Evolutionary conservation across 2,113 vertebrate species (phyloP).

Genomic region (Rana temporaria): DNA sequence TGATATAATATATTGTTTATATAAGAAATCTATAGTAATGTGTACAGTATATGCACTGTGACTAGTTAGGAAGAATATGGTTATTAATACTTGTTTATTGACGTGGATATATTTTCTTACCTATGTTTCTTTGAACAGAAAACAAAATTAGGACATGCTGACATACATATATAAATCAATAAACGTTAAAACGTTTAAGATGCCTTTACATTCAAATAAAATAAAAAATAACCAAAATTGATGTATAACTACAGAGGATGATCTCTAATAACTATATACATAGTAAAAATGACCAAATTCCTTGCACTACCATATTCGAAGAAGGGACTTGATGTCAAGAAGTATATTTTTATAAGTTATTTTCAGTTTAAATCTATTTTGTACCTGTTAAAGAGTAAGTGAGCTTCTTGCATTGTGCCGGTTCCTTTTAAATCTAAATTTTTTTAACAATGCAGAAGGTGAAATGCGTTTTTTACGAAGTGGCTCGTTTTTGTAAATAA

Average conservation of each 20-base stretch:
- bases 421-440: slow-evolving; percentile 29
- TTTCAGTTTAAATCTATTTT: slow-evolving; percentile 54
- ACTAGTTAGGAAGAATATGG: slow-evolving; percentile 10
- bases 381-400: slow-evolving; percentile 41
- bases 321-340: slow-evolving; percentile 46
- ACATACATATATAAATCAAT: slow-evolving; percentile 27
- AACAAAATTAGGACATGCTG: neutral
- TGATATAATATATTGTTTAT: slow-evolving; percentile 32
- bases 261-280: slow-evolving; percentile 6
- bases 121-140: slow-evolving; percentile 27
- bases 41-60: slow-evolving; percentile 33
- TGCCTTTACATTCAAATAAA: slow-evolving; percentile 10
- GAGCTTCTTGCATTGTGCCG: slow-evolving; percentile 5
- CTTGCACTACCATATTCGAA: slow-evolving; percentile 51
- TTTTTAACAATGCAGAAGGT: slow-evolving; percentile 38
- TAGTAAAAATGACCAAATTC: slow-evolving; percentile 28
- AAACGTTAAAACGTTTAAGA: slow-evolving; percentile 2
- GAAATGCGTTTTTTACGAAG: slow-evolving; percentile 34
- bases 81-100: slow-evolving; percentile 19
- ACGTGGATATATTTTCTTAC: slow-evolving; percentile 46
- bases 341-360: slow-evolving; percentile 57
- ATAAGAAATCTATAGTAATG: slow-evolving; percentile 17
- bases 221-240: slow-evolving; percentile 43
- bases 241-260: slow-evolving; percentile 4
- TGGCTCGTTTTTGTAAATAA: slow-evolving; percentile 42